These are phyloP conservation scores for Phymastichus coffea DNA, from an alignment of 1,140 invertebrate species.

Conservation along the genomic window DNA sequence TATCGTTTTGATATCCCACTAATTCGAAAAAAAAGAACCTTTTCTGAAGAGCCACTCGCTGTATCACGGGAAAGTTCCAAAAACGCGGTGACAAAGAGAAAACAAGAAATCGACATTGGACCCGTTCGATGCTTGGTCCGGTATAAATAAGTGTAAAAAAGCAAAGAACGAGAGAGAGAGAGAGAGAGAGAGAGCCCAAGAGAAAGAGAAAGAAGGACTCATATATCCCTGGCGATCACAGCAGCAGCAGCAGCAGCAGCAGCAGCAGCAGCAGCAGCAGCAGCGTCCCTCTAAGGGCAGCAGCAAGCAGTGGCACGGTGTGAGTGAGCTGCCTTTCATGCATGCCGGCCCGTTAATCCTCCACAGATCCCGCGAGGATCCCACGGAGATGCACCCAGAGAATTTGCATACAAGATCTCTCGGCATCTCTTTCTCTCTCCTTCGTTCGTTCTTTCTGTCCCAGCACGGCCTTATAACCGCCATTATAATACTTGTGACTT, in stretches of 20 bases:
- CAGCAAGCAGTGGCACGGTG: no score
- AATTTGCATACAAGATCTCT: slow-evolving; percentile 59
- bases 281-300: slow-evolving; percentile 22
- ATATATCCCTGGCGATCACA: no score
- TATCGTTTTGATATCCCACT: no score
- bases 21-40: no score
- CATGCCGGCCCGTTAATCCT: slow-evolving; percentile 58
- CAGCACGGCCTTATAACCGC: background rate
- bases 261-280: no score
- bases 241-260: no score
- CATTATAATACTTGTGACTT: slow-evolving; percentile 13
- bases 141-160: background rate
- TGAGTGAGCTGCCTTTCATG: slow-evolving; percentile 56
- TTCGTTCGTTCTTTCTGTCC: slow-evolving; percentile 22
- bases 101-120: no score
- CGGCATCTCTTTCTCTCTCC: slow-evolving; percentile 44
- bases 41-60: no score
- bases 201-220: slow-evolving; percentile 1
- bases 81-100: no score
- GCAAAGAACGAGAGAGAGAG: slow-evolving; percentile 1
- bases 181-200: background rate
- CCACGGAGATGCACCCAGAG: slow-evolving; percentile 56
- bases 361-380: slow-evolving; percentile 53
- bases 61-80: no score
- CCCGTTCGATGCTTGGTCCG: no score